Evolutionary conservation across 2,797 vertebrate species (phyloP), one percentile per base, ranked within the genome.

Genomic region (Sebastes wilsoni): DNA sequence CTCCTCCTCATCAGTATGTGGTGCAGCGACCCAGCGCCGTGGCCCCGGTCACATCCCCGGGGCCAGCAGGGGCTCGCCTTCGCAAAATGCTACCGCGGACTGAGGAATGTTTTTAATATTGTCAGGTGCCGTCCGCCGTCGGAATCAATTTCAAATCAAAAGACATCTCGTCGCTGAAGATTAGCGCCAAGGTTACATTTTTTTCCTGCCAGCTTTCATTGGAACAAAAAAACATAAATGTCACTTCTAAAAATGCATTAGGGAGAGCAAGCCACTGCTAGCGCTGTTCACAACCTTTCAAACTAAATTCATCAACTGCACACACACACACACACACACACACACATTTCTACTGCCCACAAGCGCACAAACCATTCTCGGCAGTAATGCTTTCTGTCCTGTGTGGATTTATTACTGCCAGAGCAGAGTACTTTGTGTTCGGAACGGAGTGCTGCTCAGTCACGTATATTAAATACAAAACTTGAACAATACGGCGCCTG

Each of bases 251-350:
- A 88, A 91, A 86, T 74, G 74, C 82, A 87, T 86, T 74, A 82
- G 75, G 67, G 80, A 80, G 83, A 83, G 69, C 77, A 30, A 72
- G 70, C 71, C 67, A 72, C 73, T 66, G 42, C 70, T 27, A 60
- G 68, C 46, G 18, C 73, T 75, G 84, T 71, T 87, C 75, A 36
- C 85, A 89, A 75, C 82, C 91, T 87, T 91, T 89, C 81, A 89
- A 84, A 85, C 74, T 69, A 66, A 75, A 91, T 91, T 81, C 86
- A 91, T 90, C 90, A 88, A 55, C 58, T 10, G 18, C 56, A 27
- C 55, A 16, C 56, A 58, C 55, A 27, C 46, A 54, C 73, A 66
- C 77, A 72, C 56, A 58, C 23, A 58, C 66, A 25, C 56, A 59
- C 59, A 58, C 66, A 61, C 60, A 52, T 16, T 69, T 20, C 18